Evolutionary conservation across 2,113 vertebrate species (phyloP).

Genomic region (Archocentrus centrarchus): DNA sequence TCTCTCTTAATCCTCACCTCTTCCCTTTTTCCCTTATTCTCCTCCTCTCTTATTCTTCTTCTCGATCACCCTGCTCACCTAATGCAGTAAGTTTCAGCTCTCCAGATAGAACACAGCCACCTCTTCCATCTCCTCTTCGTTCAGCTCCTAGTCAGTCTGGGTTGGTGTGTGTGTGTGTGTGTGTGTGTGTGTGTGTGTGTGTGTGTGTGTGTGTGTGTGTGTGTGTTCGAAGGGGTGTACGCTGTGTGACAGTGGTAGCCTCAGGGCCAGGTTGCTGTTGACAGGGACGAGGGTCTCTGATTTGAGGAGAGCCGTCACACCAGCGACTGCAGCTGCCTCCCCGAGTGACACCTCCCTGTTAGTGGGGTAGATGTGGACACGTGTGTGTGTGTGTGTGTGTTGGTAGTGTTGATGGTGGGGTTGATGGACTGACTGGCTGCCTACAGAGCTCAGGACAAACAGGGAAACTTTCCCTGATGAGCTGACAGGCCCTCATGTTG

Average conservation of each 20-base stretch:
- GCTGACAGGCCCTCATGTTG: conserved; percentile 90
- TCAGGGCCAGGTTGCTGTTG: conserved; percentile 86
- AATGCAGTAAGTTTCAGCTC: conserved; percentile 56
- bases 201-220: conserved; percentile 13
- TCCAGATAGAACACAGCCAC: conserved; percentile 47
- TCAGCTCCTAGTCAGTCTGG: conserved; percentile 14
- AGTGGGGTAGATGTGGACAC: conserved; percentile 76
- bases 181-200: conserved; percentile 28
- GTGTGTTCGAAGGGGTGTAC: conserved; percentile 31
- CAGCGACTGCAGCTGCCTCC: conserved; percentile 95
- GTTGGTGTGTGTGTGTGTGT: conserved; percentile 30
- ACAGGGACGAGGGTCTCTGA: conserved; percentile 94
- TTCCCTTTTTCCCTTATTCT: background rate
- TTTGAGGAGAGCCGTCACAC: conserved; percentile 95
- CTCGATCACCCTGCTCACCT: conserved; percentile 39
- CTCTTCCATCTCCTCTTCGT: conserved; percentile 37
- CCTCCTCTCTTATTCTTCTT: conserved; percentile 2
- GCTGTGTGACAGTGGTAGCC: conserved; percentile 78
- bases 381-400: conserved; percentile 51
- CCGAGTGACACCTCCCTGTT: conserved; percentile 94
- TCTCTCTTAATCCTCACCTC: conserved; percentile 38
- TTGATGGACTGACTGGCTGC: conserved; percentile 84
- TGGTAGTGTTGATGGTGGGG: conserved; percentile 54
- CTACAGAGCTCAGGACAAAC: conserved; percentile 93
- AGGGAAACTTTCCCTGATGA: conserved; percentile 92